Evolutionary conservation across 2,888 invertebrate genomes (phyloP), one percentile per base, ranked within the genome.

Genomic region (Agrypnus murinus): DNA sequence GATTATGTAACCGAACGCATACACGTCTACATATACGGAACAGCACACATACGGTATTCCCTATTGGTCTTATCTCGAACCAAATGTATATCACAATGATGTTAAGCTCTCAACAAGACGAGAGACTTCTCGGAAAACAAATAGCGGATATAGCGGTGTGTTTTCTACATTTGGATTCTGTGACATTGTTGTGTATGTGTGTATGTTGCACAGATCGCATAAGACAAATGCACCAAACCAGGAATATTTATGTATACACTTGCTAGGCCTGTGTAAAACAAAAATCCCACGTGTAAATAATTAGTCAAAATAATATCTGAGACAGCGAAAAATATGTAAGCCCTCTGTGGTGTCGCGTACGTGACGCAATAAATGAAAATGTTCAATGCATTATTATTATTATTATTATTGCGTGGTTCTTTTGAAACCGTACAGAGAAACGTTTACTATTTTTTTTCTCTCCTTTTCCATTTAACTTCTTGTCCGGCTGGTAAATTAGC

Each of bases 211-310:
- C 36, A 36, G 53, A 17, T 32, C 55, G 55, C 31, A 5, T 2
- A 31, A 58, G 58, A 58, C 58, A 58, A 58, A 58, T 58, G 58
- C 58, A 58, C 40, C 58, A 31, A 43, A 58, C 17, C 58, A 12
- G 43, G 58, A 43, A 58, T 58, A 58, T 58, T 58, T 58, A 58
- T 58, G 58, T 58, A 40, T n/a, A 58, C 58, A 58, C 19, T 43
- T 43, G 58, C 36, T 58, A 3, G n/a, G 40, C 58, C 6, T 38
- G 58, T 58, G 58, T 58, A 43, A 43, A 43, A 58, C 58, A 58
- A 58, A 58, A 58, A 58, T 58, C 40, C 4, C n/a, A 12, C 58
- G 40, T 58, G 58, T 58, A 58, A 58, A 40, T 58, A 31, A 58
- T 58, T 58, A 58, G 58, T 58, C 43, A 58, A 58, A 58, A 58